These are phyloP conservation scores for Litocranius walleri DNA, from an alignment of 2,113 vertebrate genomes.

Conservation along the genomic window DNA sequence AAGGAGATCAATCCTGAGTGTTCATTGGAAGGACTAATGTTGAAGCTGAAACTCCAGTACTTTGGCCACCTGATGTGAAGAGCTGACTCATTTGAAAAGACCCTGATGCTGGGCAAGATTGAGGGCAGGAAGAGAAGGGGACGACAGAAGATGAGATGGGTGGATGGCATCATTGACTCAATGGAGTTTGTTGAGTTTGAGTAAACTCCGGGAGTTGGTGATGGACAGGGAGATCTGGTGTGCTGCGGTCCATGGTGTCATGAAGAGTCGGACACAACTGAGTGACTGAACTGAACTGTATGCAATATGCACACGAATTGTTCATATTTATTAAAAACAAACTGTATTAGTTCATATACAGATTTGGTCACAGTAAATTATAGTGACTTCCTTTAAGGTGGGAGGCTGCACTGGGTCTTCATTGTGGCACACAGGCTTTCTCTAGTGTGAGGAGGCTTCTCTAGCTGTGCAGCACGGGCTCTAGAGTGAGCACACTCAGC, in stretches of 20 bases:
- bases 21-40: background rate
- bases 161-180: background rate
- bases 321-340: background rate
- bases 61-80: background rate
- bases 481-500: background rate
- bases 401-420: background rate
- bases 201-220: background rate
- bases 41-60: background rate
- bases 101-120: background rate
- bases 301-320: background rate
- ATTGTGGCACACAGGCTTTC: background rate
- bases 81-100: background rate
- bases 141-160: background rate
- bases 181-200: background rate
- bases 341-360: background rate
- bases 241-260: background rate
- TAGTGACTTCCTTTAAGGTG: background rate
- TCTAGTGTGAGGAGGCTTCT: background rate
- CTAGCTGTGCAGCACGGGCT: background rate
- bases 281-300: background rate
- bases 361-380: background rate
- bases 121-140: background rate
- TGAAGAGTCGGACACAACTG: background rate
- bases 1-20: background rate
- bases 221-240: fast-evolving